Conservation (phyloP, 2,797 vertebrate genomes). For the Tokudaia tokunoshimensis region DNA sequence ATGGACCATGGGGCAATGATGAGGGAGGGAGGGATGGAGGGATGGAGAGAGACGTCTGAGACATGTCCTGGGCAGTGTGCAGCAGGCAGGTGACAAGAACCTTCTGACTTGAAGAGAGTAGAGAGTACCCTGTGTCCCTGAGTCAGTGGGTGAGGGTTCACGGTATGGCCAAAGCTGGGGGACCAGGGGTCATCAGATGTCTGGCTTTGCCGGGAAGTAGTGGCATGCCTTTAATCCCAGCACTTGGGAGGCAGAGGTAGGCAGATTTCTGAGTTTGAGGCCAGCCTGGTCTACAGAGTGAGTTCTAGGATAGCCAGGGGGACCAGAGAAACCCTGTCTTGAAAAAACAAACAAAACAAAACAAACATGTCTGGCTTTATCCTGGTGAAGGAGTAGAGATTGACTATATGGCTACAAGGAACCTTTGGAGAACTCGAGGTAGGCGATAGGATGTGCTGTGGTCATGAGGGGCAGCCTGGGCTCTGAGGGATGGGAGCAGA, state of each 20-base stretch:
- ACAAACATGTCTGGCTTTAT: neutral
- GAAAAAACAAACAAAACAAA: too few species aligned
- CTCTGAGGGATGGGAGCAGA: too few species aligned
- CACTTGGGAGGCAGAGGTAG: too few species aligned
- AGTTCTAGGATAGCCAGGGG: too few species aligned
- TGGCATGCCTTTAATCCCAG: too few species aligned
- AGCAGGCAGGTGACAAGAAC: too few species aligned
- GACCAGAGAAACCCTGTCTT: too few species aligned
- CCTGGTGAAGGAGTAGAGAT: neutral
- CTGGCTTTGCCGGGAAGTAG: neutral
- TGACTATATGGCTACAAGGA: too few species aligned
- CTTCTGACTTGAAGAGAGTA: neutral
- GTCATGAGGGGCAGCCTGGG: neutral
- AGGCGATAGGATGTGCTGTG: too few species aligned
- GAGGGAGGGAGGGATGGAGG: neutral
- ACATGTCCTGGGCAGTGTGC: neutral
- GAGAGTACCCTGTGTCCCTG: neutral
- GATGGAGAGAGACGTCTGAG: neutral
- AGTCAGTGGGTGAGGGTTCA: neutral
- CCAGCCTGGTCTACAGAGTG: too few species aligned
- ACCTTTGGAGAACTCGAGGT: neutral
- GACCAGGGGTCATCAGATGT: neutral
- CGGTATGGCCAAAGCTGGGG: neutral
- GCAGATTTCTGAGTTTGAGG: too few species aligned
- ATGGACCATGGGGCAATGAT: rapidly evolving